phyloP scores from a whole-genome alignment of 2,797 vertebrate species.

The Bradypodion ventrale region DNA sequence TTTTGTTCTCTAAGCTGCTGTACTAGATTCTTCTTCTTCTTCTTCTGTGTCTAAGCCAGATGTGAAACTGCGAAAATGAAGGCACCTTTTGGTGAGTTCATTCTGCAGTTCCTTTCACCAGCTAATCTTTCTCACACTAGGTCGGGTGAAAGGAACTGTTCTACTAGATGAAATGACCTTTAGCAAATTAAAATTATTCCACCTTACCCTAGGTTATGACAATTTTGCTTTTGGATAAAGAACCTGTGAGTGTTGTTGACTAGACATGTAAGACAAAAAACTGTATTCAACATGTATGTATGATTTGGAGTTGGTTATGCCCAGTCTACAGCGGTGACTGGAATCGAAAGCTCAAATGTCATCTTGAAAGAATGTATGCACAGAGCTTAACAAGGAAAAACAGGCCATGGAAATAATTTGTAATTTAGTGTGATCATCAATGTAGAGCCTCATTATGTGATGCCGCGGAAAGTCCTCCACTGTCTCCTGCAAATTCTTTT shows the following conservation, averaged over 20 bases:
- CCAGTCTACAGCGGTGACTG: slow-evolving; percentile 55
- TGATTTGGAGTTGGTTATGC: slow-evolving; percentile 11
- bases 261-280: slow-evolving; percentile 46
- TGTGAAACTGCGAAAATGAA: no score
- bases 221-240: slow-evolving; percentile 30
- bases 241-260: slow-evolving; percentile 53
- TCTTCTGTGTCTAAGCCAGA: no score
- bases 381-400: slow-evolving; percentile 56
- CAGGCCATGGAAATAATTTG: slow-evolving; percentile 62
- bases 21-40: no score
- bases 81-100: no score
- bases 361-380: slow-evolving; percentile 57
- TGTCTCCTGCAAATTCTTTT: slow-evolving; percentile 42
- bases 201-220: slow-evolving; percentile 44
- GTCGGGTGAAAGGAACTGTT: no score
- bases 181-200: slow-evolving; percentile 40
- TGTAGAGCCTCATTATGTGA: slow-evolving; percentile 38
- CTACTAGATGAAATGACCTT: slow-evolving; percentile 30
- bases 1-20: slow-evolving; percentile 31
- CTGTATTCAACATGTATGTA: slow-evolving; percentile 28
- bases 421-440: slow-evolving; percentile 59
- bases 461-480: slow-evolving; percentile 19
- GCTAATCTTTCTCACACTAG: no score
- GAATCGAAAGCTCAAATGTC: slow-evolving; percentile 59
- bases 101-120: no score